Conservation (phyloP, 2,888 invertebrate species). For the Noctua comes region DNA sequence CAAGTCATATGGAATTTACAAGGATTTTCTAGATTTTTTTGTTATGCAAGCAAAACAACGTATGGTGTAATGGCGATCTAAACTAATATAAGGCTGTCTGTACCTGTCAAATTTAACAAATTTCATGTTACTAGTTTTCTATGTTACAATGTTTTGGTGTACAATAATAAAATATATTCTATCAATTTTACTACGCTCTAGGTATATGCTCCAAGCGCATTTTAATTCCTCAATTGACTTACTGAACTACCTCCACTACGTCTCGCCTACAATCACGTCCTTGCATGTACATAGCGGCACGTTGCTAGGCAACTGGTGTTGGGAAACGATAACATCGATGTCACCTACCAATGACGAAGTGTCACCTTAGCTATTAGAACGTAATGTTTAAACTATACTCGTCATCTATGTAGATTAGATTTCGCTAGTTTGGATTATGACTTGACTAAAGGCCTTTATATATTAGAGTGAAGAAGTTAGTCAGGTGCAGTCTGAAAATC, state of each 20-base stretch:
- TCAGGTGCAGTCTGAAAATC: neutral
- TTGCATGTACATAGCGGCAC: constrained; percentile 66
- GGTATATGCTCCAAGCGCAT: neutral
- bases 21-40: too few species aligned
- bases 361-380: constrained; percentile 33
- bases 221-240: constrained; percentile 4
- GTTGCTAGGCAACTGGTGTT: constrained; percentile 65
- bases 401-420: constrained; percentile 31
- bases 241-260: constrained; percentile 39
- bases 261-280: constrained; percentile 60
- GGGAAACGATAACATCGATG: constrained; percentile 63
- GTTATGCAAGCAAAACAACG: too few species aligned
- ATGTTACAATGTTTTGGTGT: too few species aligned
- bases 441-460: neutral
- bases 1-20: too few species aligned
- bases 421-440: constrained; percentile 3
- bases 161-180: too few species aligned
- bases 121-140: too few species aligned
- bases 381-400: constrained; percentile 8
- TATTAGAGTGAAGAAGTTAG: neutral
- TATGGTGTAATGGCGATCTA: too few species aligned
- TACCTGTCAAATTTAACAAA: too few species aligned
- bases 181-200: too few species aligned
- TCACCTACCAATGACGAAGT: constrained; percentile 52
- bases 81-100: too few species aligned